Conservation (phyloP, 1,140 invertebrate genomes). For the Ericerus pela region DNA sequence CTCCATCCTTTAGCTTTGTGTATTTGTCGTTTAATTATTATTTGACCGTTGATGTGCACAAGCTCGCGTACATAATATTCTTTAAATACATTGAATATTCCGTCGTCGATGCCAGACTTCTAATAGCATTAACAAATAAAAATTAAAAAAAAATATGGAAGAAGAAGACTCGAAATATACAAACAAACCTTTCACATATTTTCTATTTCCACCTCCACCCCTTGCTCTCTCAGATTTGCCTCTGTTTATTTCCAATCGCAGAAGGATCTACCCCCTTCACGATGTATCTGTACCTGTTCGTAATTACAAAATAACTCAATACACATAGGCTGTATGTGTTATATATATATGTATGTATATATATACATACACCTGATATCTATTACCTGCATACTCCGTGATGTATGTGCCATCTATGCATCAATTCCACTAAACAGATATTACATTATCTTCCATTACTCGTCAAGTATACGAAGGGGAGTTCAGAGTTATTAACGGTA, state of each 20-base stretch:
- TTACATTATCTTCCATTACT: too few relatives aligned
- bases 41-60: background rate
- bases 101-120: conserved; percentile 3
- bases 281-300: background rate
- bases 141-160: too few relatives aligned
- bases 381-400: background rate
- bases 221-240: background rate
- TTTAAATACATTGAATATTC: background rate
- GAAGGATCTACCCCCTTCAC: background rate
- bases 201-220: background rate
- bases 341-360: background rate
- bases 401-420: too few relatives aligned
- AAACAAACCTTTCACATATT: conserved; percentile 12
- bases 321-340: background rate
- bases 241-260: background rate
- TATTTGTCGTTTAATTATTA: conserved; percentile 10
- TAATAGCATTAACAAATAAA: conserved; percentile 11
- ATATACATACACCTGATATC: background rate
- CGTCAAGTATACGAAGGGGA: too few relatives aligned
- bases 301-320: too few relatives aligned
- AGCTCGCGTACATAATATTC: background rate
- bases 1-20: too few relatives aligned
- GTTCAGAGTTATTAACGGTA: conserved; percentile 8
- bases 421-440: background rate
- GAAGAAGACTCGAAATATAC: background rate